Evolutionary conservation across 2,113 vertebrate species (phyloP), one percentile per base, ranked within the genome.

Genomic region (Oceanodroma tethys): DNA sequence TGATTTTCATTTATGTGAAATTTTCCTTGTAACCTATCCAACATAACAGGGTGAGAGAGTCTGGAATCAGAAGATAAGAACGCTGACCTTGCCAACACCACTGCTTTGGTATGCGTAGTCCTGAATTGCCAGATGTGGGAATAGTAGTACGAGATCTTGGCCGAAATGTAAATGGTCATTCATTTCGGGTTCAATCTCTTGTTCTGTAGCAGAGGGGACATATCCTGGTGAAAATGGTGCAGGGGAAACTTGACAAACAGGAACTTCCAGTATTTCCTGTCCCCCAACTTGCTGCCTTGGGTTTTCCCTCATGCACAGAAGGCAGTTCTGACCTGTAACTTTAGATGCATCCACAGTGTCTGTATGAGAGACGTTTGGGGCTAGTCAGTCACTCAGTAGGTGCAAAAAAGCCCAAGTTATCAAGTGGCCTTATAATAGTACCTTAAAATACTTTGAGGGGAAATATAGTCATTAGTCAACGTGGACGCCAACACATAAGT

Each of bases 61-160:
- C 95, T 96, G 94, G 63, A 93, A 74, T 88, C 45, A 21, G 71
- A 62, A 95, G 94, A 93, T 95, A 92, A 95, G 86, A 66, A 34
- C 0, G 0, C 70, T 50, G 72, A 60, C 73, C 70, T 56, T 84
- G 66, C 70, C 48, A 85, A 34, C 0, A 2, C 16, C 48, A 13
- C 23, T 5, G 7, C 62, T 89, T 95, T 93, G 59, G 43, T 78
- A 68, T 38, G 43, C 1, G 1, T 34, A 83, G 72, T 48, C 20
- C 47, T 87, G 43, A 65, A 42, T 30, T 70, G 58, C 50, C 67
- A 78, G 11, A 16, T 62, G 11, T 20, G 40, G 67, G 18, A 95
- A 78, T 23, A 8, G 68, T 5, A 50, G 55, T 19, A 34, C 0
- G 4, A 8, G 60, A 67, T 52, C 47, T 84, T 3, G 8, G 26